These are phyloP conservation scores for Trachurus trachurus DNA, from an alignment of 2,797 vertebrate species.

Conservation along the genomic window DNA sequence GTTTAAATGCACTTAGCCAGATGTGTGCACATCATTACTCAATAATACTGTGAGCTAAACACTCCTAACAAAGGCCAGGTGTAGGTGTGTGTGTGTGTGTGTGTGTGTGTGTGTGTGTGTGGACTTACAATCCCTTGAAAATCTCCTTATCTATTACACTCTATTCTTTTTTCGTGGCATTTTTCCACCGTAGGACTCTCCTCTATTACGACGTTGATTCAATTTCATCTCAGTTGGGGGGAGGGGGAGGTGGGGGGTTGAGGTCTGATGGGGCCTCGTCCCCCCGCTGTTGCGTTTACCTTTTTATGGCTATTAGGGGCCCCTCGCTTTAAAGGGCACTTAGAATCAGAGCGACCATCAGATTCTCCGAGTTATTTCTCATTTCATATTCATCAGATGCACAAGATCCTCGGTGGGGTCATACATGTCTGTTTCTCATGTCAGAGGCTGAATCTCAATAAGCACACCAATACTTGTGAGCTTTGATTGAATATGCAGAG, in stretches of 20 bases:
- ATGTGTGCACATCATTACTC: slow-evolving; percentile 50
- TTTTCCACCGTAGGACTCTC: background rate
- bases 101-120: slow-evolving; percentile 24
- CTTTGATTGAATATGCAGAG: slow-evolving; percentile 58
- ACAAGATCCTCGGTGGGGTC: slow-evolving; percentile 49
- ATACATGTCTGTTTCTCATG: slow-evolving; percentile 48
- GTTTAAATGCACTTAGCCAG: slow-evolving; percentile 46
- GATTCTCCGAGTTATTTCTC: slow-evolving; percentile 47
- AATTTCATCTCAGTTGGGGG: background rate
- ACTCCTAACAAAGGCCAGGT: slow-evolving; percentile 23
- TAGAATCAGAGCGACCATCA: slow-evolving; percentile 54
- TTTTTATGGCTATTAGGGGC: background rate
- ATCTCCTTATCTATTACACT: background rate
- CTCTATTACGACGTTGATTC: background rate
- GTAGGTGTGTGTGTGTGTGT: slow-evolving; percentile 26
- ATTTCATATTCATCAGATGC: slow-evolving; percentile 64
- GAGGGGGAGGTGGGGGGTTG: background rate
- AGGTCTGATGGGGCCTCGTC: slow-evolving; percentile 5
- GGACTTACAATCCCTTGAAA: background rate
- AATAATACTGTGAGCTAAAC: slow-evolving; percentile 26
- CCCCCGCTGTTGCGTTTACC: background rate
- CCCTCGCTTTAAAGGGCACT: slow-evolving; percentile 25
- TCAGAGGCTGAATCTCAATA: slow-evolving; percentile 65
- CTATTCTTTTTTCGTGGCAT: background rate
- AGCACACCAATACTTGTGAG: slow-evolving; percentile 37